Conservation (phyloP, 2,113 vertebrate genomes). For the Salminus brasiliensis region DNA sequence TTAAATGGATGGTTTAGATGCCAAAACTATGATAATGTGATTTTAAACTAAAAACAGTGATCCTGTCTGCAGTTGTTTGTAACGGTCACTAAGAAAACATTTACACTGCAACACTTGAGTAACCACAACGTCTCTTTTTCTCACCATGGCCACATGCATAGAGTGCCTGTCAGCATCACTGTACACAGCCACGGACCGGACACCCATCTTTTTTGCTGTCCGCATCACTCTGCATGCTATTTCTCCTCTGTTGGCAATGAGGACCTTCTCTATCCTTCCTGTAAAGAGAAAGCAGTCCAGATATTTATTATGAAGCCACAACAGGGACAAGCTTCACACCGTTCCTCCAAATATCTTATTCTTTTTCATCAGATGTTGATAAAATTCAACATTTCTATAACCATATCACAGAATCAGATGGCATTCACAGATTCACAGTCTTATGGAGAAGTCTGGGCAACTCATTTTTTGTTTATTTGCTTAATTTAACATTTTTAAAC, state of each 20-base stretch:
- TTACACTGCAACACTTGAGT: background rate
- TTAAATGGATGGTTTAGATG: too few species aligned
- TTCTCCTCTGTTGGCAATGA: conserved; percentile 95
- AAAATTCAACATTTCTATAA: too few species aligned
- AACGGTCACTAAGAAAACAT: background rate
- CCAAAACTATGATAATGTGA: too few species aligned
- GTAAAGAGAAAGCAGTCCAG: background rate
- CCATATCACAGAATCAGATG: too few species aligned
- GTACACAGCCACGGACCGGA: conserved; percentile 93
- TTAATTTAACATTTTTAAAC: too few species aligned
- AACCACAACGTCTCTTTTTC: conserved; percentile 34
- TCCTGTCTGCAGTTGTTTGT: background rate
- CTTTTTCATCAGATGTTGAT: too few species aligned
- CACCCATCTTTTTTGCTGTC: conserved; percentile 92
- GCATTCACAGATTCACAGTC: too few species aligned
- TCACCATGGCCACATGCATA: conserved; percentile 96
- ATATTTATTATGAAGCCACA: background rate
- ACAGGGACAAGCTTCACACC: too few species aligned
- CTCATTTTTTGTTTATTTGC: too few species aligned
- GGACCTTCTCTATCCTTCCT: conserved; percentile 86
- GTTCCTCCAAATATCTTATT: too few species aligned
- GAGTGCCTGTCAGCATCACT: conserved; percentile 91
- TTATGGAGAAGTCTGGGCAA: too few species aligned
- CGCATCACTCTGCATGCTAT: conserved; percentile 97
- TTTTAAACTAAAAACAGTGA: too few species aligned